Percentiles rank a stretch among this genome's conserved stretches.
Conservation (phyloP, 2,113 vertebrate genomes). For the Mastomys coucha region DNA sequence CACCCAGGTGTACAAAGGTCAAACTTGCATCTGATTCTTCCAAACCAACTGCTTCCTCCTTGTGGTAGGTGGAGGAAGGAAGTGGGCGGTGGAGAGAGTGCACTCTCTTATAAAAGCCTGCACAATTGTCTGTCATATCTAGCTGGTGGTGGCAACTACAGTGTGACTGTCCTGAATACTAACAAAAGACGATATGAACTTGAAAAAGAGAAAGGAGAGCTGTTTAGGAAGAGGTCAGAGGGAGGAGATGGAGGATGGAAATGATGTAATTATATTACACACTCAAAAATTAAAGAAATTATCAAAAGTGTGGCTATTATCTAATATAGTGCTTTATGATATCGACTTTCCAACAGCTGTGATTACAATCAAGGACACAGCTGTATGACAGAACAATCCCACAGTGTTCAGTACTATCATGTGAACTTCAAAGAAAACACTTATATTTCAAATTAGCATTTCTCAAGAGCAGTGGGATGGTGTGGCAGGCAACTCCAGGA, state of each 20-base stretch:
- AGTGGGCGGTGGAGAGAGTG: background rate
- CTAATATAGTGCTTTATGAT: background rate
- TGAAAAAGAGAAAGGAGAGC: background rate
- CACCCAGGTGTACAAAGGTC: background rate
- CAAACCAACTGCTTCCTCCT: background rate
- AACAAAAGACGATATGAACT: background rate
- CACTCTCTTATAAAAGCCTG: background rate
- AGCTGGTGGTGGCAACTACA: background rate
- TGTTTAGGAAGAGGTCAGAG: background rate
- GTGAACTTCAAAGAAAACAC: background rate
- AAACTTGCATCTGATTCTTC: background rate
- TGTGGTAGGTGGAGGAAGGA: accelerated
- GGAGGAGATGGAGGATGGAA: background rate
- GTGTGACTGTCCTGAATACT: too few species aligned
- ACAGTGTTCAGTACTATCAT: background rate
- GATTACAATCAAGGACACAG: background rate
- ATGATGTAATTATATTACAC: background rate
- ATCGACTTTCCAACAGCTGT: background rate
- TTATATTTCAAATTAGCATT: background rate
- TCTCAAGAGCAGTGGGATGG: background rate
- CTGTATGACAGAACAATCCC: background rate
- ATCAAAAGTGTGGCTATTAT: background rate
- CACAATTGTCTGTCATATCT: background rate
- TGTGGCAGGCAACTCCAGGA: accelerated
- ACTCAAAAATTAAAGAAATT: background rate